Conservation (phyloP, 2,113 vertebrate species). For the Excalfactoria chinensis region DNA sequence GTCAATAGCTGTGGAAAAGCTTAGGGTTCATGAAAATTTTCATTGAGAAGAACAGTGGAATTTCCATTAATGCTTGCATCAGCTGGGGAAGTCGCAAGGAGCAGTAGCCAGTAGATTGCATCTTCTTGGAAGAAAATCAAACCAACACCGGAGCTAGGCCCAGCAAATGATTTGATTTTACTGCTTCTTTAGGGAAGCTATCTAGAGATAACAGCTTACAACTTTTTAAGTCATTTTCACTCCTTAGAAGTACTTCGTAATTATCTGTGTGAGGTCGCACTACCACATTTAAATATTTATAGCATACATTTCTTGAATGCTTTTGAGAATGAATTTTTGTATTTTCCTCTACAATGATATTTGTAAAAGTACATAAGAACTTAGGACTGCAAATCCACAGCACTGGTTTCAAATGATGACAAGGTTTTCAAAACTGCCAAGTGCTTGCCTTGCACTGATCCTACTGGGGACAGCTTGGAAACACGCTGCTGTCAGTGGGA, state of each 20-base stretch:
- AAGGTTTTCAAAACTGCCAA: not conserved
- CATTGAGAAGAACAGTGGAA: not conserved
- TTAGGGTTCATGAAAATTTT: not conserved
- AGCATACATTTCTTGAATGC: not conserved
- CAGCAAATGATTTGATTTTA: not conserved
- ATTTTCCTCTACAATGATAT: not conserved
- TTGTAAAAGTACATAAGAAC: not conserved
- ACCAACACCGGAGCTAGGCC: not conserved
- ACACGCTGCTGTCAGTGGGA: not conserved
- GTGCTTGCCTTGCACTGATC: not conserved
- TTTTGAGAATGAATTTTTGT: not conserved
- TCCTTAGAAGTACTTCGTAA: not conserved
- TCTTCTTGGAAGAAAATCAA: not conserved
- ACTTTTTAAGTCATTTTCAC: not conserved
- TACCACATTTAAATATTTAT: not conserved
- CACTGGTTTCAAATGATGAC: not conserved
- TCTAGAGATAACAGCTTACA: not conserved
- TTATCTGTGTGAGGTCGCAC: not conserved
- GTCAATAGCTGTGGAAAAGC: not conserved
- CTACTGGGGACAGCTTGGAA: not conserved
- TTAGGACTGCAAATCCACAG: not conserved
- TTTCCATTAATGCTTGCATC: not conserved
- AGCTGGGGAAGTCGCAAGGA: not conserved
- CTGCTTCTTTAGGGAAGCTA: not conserved
- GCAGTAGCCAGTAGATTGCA: not conserved